Evolutionary conservation across 1,140 invertebrate species (phyloP).

Genomic region (Scaptomyza pallida): DNA sequence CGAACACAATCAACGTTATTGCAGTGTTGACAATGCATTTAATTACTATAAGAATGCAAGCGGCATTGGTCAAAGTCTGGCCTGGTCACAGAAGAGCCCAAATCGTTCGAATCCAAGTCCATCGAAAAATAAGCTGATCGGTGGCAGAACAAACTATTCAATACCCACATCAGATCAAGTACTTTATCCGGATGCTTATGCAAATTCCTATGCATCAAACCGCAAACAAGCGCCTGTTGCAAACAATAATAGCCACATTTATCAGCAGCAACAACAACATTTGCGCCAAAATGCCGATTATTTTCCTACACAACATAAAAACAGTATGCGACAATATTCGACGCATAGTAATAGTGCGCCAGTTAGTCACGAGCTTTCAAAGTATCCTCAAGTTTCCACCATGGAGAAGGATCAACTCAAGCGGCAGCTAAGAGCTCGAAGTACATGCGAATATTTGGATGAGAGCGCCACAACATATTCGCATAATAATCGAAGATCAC

Average conservation of each 20-base stretch:
- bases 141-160: conserved; percentile 27
- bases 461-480: conserved; percentile 35
- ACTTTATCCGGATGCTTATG: conserved; percentile 35
- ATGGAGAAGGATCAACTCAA: conserved; percentile 47
- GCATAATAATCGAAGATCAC: conserved; percentile 25
- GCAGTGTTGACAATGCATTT: conserved; percentile 60
- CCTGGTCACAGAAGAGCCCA: conserved; percentile 43
- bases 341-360: conserved; percentile 17
- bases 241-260: conserved; percentile 44
- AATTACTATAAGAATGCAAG: conserved; percentile 58
- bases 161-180: conserved; percentile 31
- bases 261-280: too few species aligned
- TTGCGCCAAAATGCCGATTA: conserved; percentile 29
- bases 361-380: conserved; percentile 31
- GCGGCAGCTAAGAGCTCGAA: conserved; percentile 39
- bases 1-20: conserved; percentile 35
- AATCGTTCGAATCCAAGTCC: conserved; percentile 33
- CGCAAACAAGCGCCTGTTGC: conserved; percentile 12
- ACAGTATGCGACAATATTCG: conserved; percentile 28
- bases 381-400: conserved; percentile 13
- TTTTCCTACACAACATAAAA: conserved; percentile 16
- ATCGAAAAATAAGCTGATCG: conserved; percentile 30
- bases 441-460: conserved; percentile 44
- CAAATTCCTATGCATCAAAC: conserved; percentile 19
- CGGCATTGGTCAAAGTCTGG: conserved; percentile 1